Conservation (phyloP, 1,140 invertebrate species). For the Drosophila biarmipes region DNA sequence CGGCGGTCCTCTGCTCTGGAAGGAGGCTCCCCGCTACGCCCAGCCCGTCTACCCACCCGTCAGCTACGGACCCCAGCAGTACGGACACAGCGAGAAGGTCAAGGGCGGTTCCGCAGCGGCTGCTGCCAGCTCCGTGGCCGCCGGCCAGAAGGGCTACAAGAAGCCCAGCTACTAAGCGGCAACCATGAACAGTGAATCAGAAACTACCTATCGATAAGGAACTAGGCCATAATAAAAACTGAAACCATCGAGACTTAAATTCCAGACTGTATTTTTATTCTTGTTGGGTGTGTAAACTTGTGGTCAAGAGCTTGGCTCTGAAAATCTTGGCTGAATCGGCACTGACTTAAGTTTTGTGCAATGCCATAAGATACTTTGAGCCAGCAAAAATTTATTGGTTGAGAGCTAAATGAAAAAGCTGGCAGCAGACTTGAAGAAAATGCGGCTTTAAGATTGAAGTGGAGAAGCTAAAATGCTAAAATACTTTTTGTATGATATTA, state of each 20-base stretch:
- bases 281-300: constrained; percentile 10
- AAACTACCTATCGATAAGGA: constrained; percentile 33
- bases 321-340: neutral
- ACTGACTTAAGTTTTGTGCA: neutral
- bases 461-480: neutral
- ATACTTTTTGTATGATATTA: neutral
- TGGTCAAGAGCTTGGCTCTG: neutral
- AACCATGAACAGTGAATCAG: constrained; percentile 53
- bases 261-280: neutral
- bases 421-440: neutral
- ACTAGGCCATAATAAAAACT: constrained; percentile 59
- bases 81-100: constrained; percentile 52
- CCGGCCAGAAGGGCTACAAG: constrained; percentile 39
- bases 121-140: constrained; percentile 65
- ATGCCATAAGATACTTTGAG: neutral
- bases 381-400: neutral
- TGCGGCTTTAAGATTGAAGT: neutral
- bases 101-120: constrained; percentile 67
- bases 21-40: constrained; percentile 39
- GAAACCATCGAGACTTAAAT: constrained; percentile 43
- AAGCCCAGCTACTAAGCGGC: constrained; percentile 53
- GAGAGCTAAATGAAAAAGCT: neutral
- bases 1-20: constrained; percentile 52
- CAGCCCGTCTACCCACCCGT: constrained; percentile 17
- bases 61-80: constrained; percentile 29